Base-by-base conservation (phyloP, 2,113 vertebrate species). In the Coptodon bakossiorum region DNA sequence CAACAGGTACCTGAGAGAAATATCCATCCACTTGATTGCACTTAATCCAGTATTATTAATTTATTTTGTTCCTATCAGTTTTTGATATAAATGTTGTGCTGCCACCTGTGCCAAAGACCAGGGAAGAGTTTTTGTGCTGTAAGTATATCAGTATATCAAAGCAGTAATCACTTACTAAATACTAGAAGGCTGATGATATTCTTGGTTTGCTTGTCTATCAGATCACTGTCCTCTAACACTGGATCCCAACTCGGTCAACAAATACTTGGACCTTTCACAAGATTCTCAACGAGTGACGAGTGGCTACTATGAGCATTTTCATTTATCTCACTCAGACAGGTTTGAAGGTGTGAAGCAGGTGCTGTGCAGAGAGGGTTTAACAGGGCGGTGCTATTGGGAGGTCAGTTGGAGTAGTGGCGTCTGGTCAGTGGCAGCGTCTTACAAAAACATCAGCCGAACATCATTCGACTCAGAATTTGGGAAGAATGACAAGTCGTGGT, bases 341-440 rank as follows among this genome's bases (percentile, higher is more conserved):
- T 80, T 57, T 16, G 6, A 1, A 1, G 3, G 1, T 27, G 1
- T 17, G 5, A 24, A 2, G 9, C 83, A 89, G 80, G 80, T 83
- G 79, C 16, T 82, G 88, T 89, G 90, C 71, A 82, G 13, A 50
- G 80, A 91, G 59, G 68, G 78, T 34, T n/a, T 90, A 68, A 71
- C 78, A 5, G 4, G 40, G 22, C 63, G 86, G 6, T 63, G 89
- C 9, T 88, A 86, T 59, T 90, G 84, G 84, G 88, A 90, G 86
- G 86, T 88, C 63, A 53, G 2, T 12, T 71, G 5, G 16, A 14
- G 7, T 13, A 19, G 31, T 40, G 1, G 2, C 3, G 12, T 3
- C 5, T 83, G 53, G 54, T 79, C 50, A 4, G 79, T 84, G 14
- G 81, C 81, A 4, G 83, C 71, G 11, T 81, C 83, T 3, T 92